Evolutionary conservation across 1,140 invertebrate genomes (phyloP), one percentile per base, ranked within the genome.

Genomic region (Scaptomyza hsui): DNA sequence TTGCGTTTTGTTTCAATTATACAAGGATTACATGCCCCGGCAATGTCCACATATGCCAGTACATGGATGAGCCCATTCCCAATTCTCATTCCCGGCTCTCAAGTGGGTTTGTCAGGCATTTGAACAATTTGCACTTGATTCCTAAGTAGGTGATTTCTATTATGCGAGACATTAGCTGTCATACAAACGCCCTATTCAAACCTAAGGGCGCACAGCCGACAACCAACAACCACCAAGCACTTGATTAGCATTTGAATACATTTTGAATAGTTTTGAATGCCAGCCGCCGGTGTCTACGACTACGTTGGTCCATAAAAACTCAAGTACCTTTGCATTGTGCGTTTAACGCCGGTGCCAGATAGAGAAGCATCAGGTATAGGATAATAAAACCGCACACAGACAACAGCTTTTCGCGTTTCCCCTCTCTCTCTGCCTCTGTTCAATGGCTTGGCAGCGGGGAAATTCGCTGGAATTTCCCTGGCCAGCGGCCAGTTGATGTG

Each of bases 161-260:
- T 88, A 88, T 86, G 82, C 82, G 82, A 86, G 82, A 86, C 82
- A 86, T 88, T 88, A 88, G 82, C 78, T 81, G 83, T 82, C 78
- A 88, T 89, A 88, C 82, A 89, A 88, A 88, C 82, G 83, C 82
- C 82, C 82, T 82, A 70, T 75, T 78, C 78, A 89, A 78, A 77
- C 82, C 82, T 67, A 63, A 74, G 74, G 71, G 81, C 73, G 32
- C 51, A 59, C 51, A 59, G 2, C 26, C 26, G 7, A 7, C 48
- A 39, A 47, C 16, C 61, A 52, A 64, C 41, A n/a, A n/a, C 6
- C 7, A 29, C 56, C 53, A 37, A 59, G 74, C 81, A 86, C 82
- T 89, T 88, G 82, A 88, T 88, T 88, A 88, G 61, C 73, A 86
- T 81, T 73, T 86, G 73, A 80, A 45, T 63, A 45, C 32, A 37